These are phyloP conservation scores for Labeo rohita DNA, from an alignment of 2,113 vertebrate species.

Conservation along the genomic window DNA sequence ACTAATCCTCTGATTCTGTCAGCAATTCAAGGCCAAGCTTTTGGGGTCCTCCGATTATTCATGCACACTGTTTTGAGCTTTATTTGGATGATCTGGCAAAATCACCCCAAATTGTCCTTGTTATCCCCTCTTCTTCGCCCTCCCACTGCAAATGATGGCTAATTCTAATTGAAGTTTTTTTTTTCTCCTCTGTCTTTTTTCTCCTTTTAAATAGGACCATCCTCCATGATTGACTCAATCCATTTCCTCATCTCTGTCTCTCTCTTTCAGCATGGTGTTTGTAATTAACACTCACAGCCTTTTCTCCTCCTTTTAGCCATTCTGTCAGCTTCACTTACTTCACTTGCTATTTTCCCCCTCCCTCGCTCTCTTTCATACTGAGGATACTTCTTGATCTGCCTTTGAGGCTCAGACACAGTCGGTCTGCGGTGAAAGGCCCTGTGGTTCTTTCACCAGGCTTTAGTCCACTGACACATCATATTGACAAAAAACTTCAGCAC, in stretches of 20 bases:
- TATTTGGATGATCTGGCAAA: background rate
- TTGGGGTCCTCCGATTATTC: conserved; percentile 22
- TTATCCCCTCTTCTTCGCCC: conserved; percentile 57
- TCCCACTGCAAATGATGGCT: conserved; percentile 70
- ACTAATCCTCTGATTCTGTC: conserved; percentile 15
- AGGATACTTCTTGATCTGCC: conserved; percentile 60
- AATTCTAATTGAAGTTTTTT: conserved; percentile 73
- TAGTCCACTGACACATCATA: conserved; percentile 30
- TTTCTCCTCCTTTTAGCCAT: conserved; percentile 70
- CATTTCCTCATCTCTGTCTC: conserved; percentile 56
- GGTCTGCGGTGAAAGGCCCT: conserved; percentile 7
- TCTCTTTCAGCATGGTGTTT: conserved; percentile 75
- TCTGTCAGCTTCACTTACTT: conserved; percentile 63
- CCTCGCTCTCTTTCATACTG: conserved; percentile 16
- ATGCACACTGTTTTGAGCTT: background rate
- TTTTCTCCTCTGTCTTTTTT: conserved; percentile 48
- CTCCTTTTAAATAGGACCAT: conserved; percentile 65
- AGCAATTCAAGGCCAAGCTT: background rate
- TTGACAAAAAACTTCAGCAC: conserved; percentile 17
- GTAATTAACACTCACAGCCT: conserved; percentile 76
- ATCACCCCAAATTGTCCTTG: conserved; percentile 63
- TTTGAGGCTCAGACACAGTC: conserved; percentile 47
- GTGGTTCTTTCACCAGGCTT: conserved; percentile 23
- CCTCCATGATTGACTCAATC: conserved; percentile 74
- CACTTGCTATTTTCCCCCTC: conserved; percentile 33